Evolutionary conservation across 2,888 invertebrate species (phyloP), one percentile per base, ranked within the genome.

Genomic region (Eueremaeus valkanovi): DNA sequence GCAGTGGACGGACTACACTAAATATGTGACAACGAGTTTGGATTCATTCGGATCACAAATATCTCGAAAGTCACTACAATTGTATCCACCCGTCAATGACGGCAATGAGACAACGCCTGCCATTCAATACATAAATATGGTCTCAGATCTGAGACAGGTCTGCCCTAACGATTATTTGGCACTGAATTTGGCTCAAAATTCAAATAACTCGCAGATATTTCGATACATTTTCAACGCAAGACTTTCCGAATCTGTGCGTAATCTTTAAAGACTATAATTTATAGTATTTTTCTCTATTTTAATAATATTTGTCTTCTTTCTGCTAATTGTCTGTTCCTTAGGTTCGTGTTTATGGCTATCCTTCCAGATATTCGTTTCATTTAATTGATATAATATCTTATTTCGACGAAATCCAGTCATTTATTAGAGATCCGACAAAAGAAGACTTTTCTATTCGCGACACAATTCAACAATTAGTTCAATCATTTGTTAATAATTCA

Each of bases 101-200:
- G 77, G 74, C 68, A 70, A 73, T 13, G 42, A 76, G 16, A 73
- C 76, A 11, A 79, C 80, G 9, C 81, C 81, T 0, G 81, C 81
- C 74, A 80, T 79, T 75, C 80, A 81, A 51, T 79, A 81, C 61
- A 80, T 82, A 8, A 80, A 80, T 42, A 81, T 82, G 81, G 81
- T 81, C 1, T 80, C 81, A 8, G 82, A 82, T 63, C 77, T 82
- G 8, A 78, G 82, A 5, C 80, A 79, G 31, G 80, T 80, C 11
- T 82, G 82, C 77, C 81, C 81, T 3, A 80, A 80, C 16, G 79
- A 81, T 73, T 76, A 79, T 8, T 63, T 82, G 73, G 76, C 80
- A 0, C 61, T 78, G 18, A 73, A 78, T 3, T 78, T 81, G 1
- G 75, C 79, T 1, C 70, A 74, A 31, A 61, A 61, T 13, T 61